phyloP scores from a whole-genome alignment of 1,140 invertebrate genomes.

The Elysia chlorotica region DNA sequence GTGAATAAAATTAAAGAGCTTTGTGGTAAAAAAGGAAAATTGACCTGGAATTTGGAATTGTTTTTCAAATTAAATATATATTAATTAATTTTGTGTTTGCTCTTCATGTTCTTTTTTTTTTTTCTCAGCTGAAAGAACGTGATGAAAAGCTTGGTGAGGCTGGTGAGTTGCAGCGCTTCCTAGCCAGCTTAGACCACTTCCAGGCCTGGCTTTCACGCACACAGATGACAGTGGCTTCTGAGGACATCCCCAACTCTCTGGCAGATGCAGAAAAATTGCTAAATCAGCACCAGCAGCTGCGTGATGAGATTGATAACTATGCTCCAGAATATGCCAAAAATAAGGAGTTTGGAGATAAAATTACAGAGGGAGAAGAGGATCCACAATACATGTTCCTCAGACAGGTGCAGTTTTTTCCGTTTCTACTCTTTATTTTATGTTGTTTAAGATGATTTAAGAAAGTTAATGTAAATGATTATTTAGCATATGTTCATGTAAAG shows the following conservation, averaged over 20 bases:
- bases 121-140: constrained; percentile 82
- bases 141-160: constrained; percentile 98
- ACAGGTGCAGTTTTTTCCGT: constrained; percentile 64
- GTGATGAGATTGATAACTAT: constrained; percentile 99
- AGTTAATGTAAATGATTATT: background rate
- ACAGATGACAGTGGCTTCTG: constrained; percentile 92
- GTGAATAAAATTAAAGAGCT: too few relatives aligned
- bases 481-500: background rate
- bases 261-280: constrained; percentile 96
- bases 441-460: too few relatives aligned
- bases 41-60: too few relatives aligned
- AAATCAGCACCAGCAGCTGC: constrained; percentile 93
- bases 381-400: constrained; percentile 99
- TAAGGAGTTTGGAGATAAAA: constrained; percentile 98
- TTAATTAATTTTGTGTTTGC: too few relatives aligned
- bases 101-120: too few relatives aligned
- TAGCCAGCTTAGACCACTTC: constrained; percentile 99
- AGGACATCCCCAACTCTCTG: constrained; percentile 95
- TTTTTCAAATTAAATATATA: too few relatives aligned
- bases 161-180: constrained; percentile 96
- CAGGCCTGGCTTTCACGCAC: constrained; percentile 98
- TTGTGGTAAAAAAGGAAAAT: too few relatives aligned
- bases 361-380: constrained; percentile 83
- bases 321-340: constrained; percentile 96
- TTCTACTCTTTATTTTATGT: too few relatives aligned